A percentile compares a stretch with the other conserved stretches of the same genome.
Conservation (phyloP, 2,797 vertebrate species). For the Gambusia yucatana region DNA sequence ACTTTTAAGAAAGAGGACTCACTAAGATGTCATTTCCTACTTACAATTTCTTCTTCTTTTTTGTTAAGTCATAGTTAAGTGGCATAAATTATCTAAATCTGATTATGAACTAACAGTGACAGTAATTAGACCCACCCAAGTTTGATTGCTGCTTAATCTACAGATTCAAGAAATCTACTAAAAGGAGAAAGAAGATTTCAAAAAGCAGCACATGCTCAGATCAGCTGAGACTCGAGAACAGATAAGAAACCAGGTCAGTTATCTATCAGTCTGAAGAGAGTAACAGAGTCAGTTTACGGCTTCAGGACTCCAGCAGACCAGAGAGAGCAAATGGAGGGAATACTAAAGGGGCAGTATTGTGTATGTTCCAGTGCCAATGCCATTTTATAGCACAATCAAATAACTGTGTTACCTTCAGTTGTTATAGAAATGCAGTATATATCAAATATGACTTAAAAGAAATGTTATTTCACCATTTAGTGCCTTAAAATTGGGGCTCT, state of each 20-base stretch:
- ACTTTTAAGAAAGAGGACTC: constrained; percentile 8
- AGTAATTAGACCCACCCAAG: neutral
- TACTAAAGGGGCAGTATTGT: neutral
- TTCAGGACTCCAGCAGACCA: neutral
- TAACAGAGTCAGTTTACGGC: neutral
- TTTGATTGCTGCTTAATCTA: neutral
- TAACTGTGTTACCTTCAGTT: too few relatives aligned
- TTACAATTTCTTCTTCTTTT: too few relatives aligned
- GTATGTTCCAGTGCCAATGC: too few relatives aligned
- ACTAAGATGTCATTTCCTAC: neutral
- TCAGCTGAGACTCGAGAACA: neutral
- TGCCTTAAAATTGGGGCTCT: too few relatives aligned
- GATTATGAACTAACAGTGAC: neutral
- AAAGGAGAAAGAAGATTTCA: neutral
- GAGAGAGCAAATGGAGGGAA: neutral
- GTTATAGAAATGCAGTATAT: too few relatives aligned
- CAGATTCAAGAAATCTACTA: neutral
- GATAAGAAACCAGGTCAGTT: neutral
- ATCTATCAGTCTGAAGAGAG: neutral
- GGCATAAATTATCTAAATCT: neutral
- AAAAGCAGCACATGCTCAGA: neutral
- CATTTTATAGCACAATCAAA: too few relatives aligned
- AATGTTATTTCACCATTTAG: too few relatives aligned
- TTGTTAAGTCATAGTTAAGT: neutral
- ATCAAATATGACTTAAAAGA: too few relatives aligned